Conservation (phyloP, 1,140 invertebrate genomes). For the Bacillus rossius region DNA sequence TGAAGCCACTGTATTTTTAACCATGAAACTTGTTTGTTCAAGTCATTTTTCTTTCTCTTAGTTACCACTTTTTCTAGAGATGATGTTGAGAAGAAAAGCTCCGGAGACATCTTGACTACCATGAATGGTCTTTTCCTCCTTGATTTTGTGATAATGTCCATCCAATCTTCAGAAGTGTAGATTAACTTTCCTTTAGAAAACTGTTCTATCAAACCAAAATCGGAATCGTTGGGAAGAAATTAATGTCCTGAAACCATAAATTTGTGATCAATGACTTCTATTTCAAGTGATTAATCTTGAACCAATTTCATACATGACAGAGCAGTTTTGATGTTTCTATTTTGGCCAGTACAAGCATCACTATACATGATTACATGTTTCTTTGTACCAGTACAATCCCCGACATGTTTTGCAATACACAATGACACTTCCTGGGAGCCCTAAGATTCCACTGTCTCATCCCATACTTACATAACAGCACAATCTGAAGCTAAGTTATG, state of each 20-base stretch:
- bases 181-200: not conserved
- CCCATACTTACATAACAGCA: conserved; percentile 28
- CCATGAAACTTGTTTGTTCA: conserved; percentile 11
- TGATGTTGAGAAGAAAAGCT: conserved; percentile 3
- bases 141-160: conserved; percentile 10
- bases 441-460: conserved; percentile 26
- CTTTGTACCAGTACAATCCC: conserved; percentile 25
- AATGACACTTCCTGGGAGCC: conserved; percentile 29
- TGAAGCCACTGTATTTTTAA: conserved; percentile 17
- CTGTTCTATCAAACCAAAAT: conserved; percentile 23
- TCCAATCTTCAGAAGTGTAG: not conserved
- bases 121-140: conserved; percentile 9
- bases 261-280: conserved; percentile 30
- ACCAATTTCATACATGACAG: conserved; percentile 28
- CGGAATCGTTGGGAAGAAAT: conserved; percentile 25
- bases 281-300: conserved; percentile 24
- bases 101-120: conserved; percentile 9
- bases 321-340: conserved; percentile 29
- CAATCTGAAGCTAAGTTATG: conserved; percentile 22
- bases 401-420: conserved; percentile 23
- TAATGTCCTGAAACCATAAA: conserved; percentile 29
- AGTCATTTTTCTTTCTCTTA: conserved; percentile 9
- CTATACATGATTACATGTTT: conserved; percentile 28
- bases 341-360: conserved; percentile 31
- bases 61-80: conserved; percentile 13